Evolutionary conservation across 2,797 vertebrate genomes (phyloP).

Genomic region (Semaprochilodus insignis): DNA sequence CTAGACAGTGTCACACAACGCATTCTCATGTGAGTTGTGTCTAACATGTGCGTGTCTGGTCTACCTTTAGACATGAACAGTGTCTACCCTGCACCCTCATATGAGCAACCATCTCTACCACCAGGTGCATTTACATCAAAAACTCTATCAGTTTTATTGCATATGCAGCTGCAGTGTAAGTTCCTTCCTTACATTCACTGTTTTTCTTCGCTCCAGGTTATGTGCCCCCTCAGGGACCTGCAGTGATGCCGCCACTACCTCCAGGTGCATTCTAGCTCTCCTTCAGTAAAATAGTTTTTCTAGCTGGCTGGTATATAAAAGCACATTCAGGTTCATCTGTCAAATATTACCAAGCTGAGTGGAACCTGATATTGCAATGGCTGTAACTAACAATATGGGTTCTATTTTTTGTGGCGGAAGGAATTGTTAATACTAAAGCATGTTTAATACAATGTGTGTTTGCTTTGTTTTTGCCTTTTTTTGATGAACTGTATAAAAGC

Average conservation of each 20-base stretch:
- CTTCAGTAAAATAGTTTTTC: neutral
- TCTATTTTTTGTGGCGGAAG: no score
- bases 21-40: neutral
- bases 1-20: neutral
- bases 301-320: no score
- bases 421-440: no score
- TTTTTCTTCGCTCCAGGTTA: conserved; percentile 34
- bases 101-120: conserved; percentile 1
- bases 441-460: no score
- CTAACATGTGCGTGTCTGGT: neutral
- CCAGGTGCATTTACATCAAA: conserved; percentile 5
- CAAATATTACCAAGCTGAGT: no score
- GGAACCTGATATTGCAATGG: no score
- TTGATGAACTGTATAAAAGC: no score
- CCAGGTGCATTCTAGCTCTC: conserved; percentile 13
- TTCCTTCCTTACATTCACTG: neutral
- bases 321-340: no score
- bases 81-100: conserved; percentile 1
- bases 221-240: conserved; percentile 17
- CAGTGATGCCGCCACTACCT: conserved; percentile 69
- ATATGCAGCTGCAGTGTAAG: no score
- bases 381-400: no score
- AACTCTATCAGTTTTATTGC: neutral
- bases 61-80: neutral
- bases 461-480: no score